Conservation (phyloP, 2,797 vertebrate genomes). For the Sebastolobus alascanus region DNA sequence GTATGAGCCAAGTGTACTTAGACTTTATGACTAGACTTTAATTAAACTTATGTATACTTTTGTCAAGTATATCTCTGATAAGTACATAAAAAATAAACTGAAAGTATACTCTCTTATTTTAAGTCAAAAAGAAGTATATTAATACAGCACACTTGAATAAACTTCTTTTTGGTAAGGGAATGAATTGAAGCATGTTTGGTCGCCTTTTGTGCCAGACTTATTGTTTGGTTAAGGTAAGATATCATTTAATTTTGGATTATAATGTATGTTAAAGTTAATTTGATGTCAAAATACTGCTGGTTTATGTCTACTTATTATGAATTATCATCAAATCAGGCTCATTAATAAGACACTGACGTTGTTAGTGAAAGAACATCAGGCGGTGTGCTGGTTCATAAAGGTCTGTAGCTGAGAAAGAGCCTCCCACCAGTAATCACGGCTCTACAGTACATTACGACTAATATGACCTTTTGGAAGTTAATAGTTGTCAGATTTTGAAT, state of each 20-base stretch:
- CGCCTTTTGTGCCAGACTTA: accelerated
- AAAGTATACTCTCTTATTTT: too few relatives aligned
- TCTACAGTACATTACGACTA: not conserved
- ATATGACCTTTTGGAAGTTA: slow-evolving; percentile 18
- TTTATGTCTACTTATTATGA: too few relatives aligned
- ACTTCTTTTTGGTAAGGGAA: too few relatives aligned
- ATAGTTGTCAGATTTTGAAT: slow-evolving; percentile 16
- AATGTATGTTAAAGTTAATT: not conserved
- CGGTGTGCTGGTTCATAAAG: not conserved
- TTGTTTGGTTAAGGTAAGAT: not conserved
- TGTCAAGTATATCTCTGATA: too few relatives aligned
- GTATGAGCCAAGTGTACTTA: too few relatives aligned
- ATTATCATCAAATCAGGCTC: not conserved
- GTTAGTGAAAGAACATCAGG: not conserved
- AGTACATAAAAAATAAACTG: too few relatives aligned
- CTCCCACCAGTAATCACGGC: not conserved
- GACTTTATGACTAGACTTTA: too few relatives aligned
- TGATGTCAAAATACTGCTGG: not conserved
- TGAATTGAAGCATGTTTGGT: not conserved
- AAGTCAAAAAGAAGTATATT: too few relatives aligned
- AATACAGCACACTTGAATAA: too few relatives aligned
- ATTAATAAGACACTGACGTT: not conserved
- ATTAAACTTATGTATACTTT: too few relatives aligned
- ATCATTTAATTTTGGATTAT: not conserved
- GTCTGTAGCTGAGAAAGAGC: not conserved